Percentiles rank a stretch among this genome's conserved stretches.
Evolutionary conservation across 2,888 invertebrate species (phyloP).

Genomic region (Tenthredo amoena): DNA sequence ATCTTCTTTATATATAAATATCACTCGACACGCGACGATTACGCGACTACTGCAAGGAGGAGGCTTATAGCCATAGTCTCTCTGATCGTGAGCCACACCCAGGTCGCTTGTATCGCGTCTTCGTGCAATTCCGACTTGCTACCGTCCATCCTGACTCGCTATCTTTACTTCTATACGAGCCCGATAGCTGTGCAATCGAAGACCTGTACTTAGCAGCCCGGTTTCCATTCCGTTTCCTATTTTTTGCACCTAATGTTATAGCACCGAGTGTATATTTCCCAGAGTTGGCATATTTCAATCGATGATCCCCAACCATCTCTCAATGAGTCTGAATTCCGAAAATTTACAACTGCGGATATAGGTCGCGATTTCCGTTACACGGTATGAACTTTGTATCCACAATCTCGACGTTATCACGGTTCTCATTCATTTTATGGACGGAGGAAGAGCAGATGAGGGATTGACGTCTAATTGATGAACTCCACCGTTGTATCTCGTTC

Average conservation of each 20-base stretch:
- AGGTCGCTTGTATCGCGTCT: slow-evolving; percentile 35
- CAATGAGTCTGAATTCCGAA: background rate
- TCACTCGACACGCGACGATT: slow-evolving; percentile 50
- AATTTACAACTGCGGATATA: background rate
- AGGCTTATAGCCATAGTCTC: background rate
- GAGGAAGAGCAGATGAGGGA: no score
- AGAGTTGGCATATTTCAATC: background rate
- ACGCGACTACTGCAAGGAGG: slow-evolving; percentile 16
- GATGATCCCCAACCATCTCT: background rate
- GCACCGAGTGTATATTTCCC: background rate
- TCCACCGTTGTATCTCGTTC: slow-evolving; percentile 1
- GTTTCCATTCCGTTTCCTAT: background rate
- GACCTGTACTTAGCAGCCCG: slow-evolving; percentile 24
- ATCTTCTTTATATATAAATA: slow-evolving; percentile 37
- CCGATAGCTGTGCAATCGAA: slow-evolving; percentile 17
- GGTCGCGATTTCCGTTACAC: background rate
- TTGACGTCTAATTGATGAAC: background rate
- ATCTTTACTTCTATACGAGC: slow-evolving; percentile 21
- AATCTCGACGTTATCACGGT: background rate
- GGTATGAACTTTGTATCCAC: background rate
- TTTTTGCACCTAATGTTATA: background rate
- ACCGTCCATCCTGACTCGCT: slow-evolving; percentile 43
- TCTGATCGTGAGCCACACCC: slow-evolving; percentile 48
- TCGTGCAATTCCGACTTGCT: slow-evolving; percentile 41
- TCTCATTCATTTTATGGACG: background rate